A percentile compares a stretch with the other conserved stretches of the same genome.
These are phyloP conservation scores for Vidua chalybeata DNA, from an alignment of 2,113 vertebrate species.

Conservation along the genomic window DNA sequence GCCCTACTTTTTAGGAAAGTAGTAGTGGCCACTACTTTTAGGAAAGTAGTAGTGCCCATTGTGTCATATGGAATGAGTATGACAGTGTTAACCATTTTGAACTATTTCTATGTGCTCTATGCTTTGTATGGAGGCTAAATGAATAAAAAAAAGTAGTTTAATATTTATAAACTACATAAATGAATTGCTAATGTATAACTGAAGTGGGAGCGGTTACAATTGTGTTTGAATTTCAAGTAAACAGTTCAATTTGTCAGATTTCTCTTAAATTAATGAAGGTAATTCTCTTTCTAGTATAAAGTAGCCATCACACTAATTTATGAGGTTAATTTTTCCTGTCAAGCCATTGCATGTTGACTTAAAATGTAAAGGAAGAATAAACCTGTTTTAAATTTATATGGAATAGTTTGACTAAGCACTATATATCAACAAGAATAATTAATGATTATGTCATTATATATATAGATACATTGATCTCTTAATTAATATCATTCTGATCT, in stretches of 20 bases:
- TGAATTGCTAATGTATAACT: neutral
- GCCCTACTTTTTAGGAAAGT: neutral
- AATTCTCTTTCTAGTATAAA: neutral
- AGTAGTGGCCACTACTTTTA: neutral
- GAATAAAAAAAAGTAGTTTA: neutral
- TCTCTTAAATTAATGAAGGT: neutral
- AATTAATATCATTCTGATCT: neutral
- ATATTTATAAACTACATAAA: neutral
- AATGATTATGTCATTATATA: neutral
- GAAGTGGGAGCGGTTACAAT: neutral
- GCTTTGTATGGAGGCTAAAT: neutral
- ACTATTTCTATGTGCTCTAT: neutral
- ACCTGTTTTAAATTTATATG: neutral
- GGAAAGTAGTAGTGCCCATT: neutral
- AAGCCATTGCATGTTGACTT: neutral
- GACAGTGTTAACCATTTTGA: neutral
- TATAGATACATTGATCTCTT: neutral
- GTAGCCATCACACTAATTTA: neutral
- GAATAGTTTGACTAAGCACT: neutral
- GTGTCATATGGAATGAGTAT: neutral
- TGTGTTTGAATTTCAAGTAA: neutral
- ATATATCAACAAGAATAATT: neutral
- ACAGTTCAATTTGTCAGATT: neutral
- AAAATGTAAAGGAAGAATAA: neutral
- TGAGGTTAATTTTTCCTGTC: neutral